Percentiles rank a stretch among this genome's conserved stretches.
phyloP scores from a whole-genome alignment of 1,140 invertebrate genomes.

The Bradysia coprophila region DNA sequence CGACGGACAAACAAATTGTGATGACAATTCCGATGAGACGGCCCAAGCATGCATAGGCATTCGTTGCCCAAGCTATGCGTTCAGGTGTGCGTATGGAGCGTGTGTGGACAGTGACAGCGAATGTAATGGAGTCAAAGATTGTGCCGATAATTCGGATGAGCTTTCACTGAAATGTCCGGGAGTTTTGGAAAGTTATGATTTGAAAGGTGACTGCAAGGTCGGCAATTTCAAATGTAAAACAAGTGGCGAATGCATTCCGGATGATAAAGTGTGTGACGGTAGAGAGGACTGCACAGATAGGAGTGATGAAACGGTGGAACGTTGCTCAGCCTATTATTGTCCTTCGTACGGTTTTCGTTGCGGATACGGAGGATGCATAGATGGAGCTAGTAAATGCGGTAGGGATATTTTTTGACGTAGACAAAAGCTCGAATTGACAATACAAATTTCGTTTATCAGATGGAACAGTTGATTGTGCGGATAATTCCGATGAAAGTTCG shows the following conservation, averaged over 20 bases:
- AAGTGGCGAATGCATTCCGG: background rate
- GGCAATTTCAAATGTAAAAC: background rate
- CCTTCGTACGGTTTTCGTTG: conserved; percentile 1
- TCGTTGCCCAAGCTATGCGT: conserved; percentile 22
- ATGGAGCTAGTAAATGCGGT: background rate
- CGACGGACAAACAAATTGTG: conserved; percentile 46
- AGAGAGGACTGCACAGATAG: background rate
- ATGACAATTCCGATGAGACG: conserved; percentile 40
- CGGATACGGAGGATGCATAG: background rate
- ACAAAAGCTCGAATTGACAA: no score
- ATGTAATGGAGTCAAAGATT: conserved; percentile 38
- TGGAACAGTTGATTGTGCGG: background rate
- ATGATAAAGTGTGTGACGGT: conserved; percentile 11
- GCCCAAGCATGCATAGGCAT: conserved; percentile 14
- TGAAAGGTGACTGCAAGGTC: background rate
- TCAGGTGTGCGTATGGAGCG: conserved; percentile 32
- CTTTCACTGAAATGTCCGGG: background rate
- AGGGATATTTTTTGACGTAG: no score
- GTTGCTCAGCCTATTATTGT: background rate
- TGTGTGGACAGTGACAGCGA: conserved; percentile 41
- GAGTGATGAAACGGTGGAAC: background rate
- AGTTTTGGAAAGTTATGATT: background rate
- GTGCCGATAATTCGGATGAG: conserved; percentile 54
- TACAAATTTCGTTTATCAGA: no score
- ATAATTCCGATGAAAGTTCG: conserved; percentile 1